A percentile compares a stretch with the other conserved stretches of the same genome.
Evolutionary conservation across 1,140 invertebrate species (phyloP).

Genomic region (Bombus ignitus): DNA sequence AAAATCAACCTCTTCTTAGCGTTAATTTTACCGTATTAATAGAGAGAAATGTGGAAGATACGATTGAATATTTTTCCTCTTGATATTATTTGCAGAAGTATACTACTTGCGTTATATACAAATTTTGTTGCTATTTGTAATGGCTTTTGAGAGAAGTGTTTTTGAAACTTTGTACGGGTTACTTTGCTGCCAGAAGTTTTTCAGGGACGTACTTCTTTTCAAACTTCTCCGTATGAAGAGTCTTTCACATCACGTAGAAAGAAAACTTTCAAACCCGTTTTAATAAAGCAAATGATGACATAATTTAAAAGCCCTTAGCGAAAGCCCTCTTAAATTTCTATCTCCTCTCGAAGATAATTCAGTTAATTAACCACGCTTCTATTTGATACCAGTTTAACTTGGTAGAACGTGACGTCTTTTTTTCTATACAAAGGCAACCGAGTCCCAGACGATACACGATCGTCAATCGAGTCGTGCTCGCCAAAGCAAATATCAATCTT

Average conservation of each 20-base stretch:
- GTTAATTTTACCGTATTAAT: too few relatives aligned
- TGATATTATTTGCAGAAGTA: too few relatives aligned
- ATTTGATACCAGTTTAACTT: too few relatives aligned
- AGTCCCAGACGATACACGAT: too few relatives aligned
- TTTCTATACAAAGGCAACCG: too few relatives aligned
- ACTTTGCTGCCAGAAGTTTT: not conserved
- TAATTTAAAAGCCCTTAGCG: constrained; percentile 6
- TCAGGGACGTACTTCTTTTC: not conserved
- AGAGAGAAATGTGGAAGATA: not conserved
- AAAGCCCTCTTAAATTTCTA: not conserved
- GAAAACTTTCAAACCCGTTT: not conserved
- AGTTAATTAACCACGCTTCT: not conserved
- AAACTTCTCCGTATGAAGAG: constrained; percentile 23
- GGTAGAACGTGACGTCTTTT: not conserved
- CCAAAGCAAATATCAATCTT: not conserved
- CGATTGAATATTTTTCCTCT: too few relatives aligned
- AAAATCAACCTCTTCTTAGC: too few relatives aligned
- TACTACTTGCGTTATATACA: not conserved
- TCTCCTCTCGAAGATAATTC: not conserved
- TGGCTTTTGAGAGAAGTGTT: not conserved
- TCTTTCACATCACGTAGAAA: not conserved
- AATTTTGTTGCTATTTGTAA: not conserved
- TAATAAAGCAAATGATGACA: constrained; percentile 23
- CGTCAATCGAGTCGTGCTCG: not conserved
- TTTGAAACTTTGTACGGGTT: constrained; percentile 8